Evolutionary conservation across 2,888 invertebrate genomes (phyloP), one percentile per base, ranked within the genome.

Genomic region (Mythimna vitellina): DNA sequence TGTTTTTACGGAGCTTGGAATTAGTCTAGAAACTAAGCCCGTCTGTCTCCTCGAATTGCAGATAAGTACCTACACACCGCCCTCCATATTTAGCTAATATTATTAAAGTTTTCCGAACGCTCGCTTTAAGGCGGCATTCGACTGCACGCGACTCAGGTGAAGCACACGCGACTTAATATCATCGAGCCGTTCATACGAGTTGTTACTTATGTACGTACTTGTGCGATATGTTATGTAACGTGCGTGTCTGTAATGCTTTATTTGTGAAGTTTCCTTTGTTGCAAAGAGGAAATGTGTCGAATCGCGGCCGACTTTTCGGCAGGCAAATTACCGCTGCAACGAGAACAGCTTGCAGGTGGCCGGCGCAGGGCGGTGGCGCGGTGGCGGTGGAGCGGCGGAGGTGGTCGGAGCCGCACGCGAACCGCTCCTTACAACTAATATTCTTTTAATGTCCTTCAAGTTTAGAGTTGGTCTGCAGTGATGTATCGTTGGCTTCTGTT

Each of bases 341-440:
- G 49, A 53, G 53, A 49, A 38, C 53, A 6, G 58, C 32, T 69
- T 56, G 75, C 80, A 65, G 54, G 82, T 58, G 70, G 42, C 9
- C 7, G 35, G 14, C n/a, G 49, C 32, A 32, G 7, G 29, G 49
- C 14, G 60, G 29, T 29, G 29, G 49, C 8, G n/a, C n/a, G n/a
- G n/a, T 0, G 60, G 35, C 20, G 46, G 46, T n/a, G 22, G 51
- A 20, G 35, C 20, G 46, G 46, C 25, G 22, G 51, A 20, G 56
- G 53, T 32, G 10, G n/a, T 5, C 38, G 14, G 56, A 42, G 73
- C 42, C 68, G 64, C 83, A 80, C 85, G 85, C 83, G 56, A 77
- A 66, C 58, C 62, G 63, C 75, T 72, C 63, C 70, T 83, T 74
- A 74, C 25, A 77, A 71, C 64, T 73, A 70, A 76, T 75, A 71